Evolutionary conservation across 2,888 invertebrate species (phyloP).

Genomic region (Meganola albula): DNA sequence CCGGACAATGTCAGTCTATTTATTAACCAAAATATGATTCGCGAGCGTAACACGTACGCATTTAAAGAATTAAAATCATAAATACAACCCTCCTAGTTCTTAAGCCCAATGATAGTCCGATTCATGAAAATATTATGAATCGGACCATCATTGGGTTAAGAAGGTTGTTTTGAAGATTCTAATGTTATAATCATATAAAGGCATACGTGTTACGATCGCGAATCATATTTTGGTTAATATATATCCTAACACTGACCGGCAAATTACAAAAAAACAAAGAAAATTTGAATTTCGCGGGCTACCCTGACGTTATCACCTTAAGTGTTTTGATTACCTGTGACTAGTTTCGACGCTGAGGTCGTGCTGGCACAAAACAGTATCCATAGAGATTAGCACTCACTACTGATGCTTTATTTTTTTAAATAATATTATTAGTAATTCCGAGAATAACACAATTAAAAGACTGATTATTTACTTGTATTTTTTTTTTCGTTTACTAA

Average conservation of each 20-base stretch:
- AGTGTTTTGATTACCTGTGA: slow-evolving; percentile 11
- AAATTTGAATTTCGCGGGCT: slow-evolving; percentile 7
- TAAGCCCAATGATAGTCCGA: slow-evolving; percentile 9
- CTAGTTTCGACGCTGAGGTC: slow-evolving; percentile 12
- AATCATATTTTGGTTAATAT: slow-evolving; percentile 10
- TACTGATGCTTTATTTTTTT: slow-evolving; percentile 8
- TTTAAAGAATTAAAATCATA: slow-evolving; percentile 9
- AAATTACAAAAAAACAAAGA: slow-evolving; percentile 9
- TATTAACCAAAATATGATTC: slow-evolving; percentile 10
- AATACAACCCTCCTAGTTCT: slow-evolving; percentile 10
- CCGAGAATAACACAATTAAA: slow-evolving; percentile 12
- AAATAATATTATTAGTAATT: slow-evolving; percentile 7
- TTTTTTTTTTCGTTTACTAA: slow-evolving; percentile 11
- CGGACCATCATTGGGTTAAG: slow-evolving; percentile 11
- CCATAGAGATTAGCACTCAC: slow-evolving; percentile 9
- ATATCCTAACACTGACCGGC: slow-evolving; percentile 8
- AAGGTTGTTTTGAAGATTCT: slow-evolving; percentile 11
- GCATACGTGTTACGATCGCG: slow-evolving; percentile 9
- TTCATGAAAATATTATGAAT: slow-evolving; percentile 8
- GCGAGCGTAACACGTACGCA: slow-evolving; percentile 10
- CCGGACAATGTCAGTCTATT: slow-evolving; percentile 10
- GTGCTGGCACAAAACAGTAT: slow-evolving; percentile 9
- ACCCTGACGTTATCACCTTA: slow-evolving; percentile 8
- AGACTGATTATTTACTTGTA: slow-evolving; percentile 11
- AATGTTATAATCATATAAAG: slow-evolving; percentile 11